Conservation (phyloP, 2,888 invertebrate species). For the Drosophila kanekoi region DNA sequence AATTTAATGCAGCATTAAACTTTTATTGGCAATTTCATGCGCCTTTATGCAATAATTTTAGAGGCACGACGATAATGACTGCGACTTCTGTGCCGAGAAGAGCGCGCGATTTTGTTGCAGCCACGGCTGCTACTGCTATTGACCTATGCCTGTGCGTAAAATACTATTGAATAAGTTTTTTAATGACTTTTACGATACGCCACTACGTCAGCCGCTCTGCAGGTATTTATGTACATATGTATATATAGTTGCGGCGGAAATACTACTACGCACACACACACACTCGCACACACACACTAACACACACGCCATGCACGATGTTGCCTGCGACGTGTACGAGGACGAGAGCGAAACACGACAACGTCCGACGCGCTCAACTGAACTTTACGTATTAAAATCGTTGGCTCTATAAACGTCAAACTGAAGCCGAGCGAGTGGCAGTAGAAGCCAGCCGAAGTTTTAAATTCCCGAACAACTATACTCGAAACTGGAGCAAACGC, state of each 20-base stretch:
- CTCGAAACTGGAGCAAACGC: slow-evolving; percentile 73
- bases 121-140: slow-evolving; percentile 1
- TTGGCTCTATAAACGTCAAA: slow-evolving; percentile 52
- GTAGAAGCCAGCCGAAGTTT: slow-evolving; percentile 45
- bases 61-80: slow-evolving; percentile 31
- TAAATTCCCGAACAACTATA: slow-evolving; percentile 35
- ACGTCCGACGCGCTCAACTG: slow-evolving; percentile 83
- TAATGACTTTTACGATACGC: slow-evolving; percentile 76
- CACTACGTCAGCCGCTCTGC: slow-evolving; percentile 65
- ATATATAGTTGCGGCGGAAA: slow-evolving; percentile 56
- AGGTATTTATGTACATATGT: slow-evolving; percentile 43
- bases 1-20: slow-evolving; percentile 72
- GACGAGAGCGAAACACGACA: slow-evolving; percentile 58
- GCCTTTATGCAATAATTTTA: slow-evolving; percentile 61
- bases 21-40: slow-evolving; percentile 68
- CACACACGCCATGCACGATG: slow-evolving; percentile 63
- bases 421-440: slow-evolving; percentile 46
- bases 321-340: slow-evolving; percentile 45
- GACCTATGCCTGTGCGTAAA: slow-evolving; percentile 56
- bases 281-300: slow-evolving; percentile 37
- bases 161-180: slow-evolving; percentile 75
- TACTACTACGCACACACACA: slow-evolving; percentile 68
- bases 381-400: slow-evolving; percentile 81
- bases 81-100: slow-evolving; percentile 36
- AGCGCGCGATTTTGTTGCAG: slow-evolving; percentile 27